A percentile compares a stretch with the other conserved stretches of the same genome.
Conservation (phyloP, 2,113 vertebrate species). For the Thinocorus orbignyianus region DNA sequence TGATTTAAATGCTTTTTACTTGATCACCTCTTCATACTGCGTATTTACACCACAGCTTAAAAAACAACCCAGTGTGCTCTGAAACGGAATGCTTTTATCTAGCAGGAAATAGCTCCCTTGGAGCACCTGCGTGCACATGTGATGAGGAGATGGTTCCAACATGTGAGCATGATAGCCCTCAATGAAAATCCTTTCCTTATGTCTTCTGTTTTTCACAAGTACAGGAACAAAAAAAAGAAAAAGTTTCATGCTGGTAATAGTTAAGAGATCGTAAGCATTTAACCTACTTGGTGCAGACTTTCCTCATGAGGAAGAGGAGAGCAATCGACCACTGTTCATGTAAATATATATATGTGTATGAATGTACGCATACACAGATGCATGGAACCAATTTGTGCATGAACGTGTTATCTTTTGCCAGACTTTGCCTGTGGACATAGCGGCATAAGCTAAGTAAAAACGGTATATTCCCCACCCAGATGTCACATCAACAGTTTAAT, state of each 20-base stretch:
- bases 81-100: neutral
- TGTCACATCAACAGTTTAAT: neutral
- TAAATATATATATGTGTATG: rapidly evolving
- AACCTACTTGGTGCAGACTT: neutral
- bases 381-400: neutral
- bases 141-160: neutral
- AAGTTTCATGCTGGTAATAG: neutral
- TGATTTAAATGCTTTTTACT: neutral
- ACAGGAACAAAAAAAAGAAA: neutral
- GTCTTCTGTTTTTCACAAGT: neutral
- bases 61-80: neutral
- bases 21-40: neutral
- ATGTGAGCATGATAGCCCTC: neutral
- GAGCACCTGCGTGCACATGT: conserved; percentile 20
- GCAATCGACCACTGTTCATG: neutral
- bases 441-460: neutral
- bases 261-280: neutral
- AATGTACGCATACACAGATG: neutral
- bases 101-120: neutral
- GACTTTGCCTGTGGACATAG: neutral
- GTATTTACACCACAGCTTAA: neutral
- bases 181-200: conserved; percentile 1
- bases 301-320: neutral
- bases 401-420: neutral
- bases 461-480: neutral